These are phyloP conservation scores for Crenuchus spilurus DNA, from an alignment of 2,797 vertebrate species.

Conservation along the genomic window DNA sequence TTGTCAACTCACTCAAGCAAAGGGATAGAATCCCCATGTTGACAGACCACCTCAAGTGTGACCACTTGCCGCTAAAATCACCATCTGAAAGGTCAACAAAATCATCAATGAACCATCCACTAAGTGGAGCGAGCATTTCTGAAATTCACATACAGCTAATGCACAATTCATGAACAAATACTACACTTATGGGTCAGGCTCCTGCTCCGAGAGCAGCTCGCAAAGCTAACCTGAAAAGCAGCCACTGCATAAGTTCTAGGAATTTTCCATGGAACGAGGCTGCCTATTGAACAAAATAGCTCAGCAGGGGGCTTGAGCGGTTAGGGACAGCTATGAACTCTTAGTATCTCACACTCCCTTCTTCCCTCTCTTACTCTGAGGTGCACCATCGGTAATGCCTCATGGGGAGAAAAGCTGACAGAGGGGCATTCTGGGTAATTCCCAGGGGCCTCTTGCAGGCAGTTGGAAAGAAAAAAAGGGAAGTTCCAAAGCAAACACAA, in stretches of 20 bases:
- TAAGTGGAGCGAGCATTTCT: neutral
- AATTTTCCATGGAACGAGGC: conserved; percentile 42
- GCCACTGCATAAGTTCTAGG: conserved; percentile 20
- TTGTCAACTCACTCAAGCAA: neutral
- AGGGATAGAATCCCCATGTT: neutral
- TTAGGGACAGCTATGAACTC: conserved; percentile 27
- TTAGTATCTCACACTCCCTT: neutral
- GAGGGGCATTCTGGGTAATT: conserved; percentile 51
- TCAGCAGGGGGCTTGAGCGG: conserved; percentile 35
- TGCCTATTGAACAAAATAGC: conserved; percentile 38
- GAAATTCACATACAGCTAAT: neutral
- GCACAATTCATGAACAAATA: neutral
- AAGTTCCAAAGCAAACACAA: conserved; percentile 34
- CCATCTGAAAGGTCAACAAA: neutral
- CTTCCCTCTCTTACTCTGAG: neutral
- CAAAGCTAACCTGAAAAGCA: conserved; percentile 12
- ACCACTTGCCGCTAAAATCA: neutral
- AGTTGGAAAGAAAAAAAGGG: conserved; percentile 14
- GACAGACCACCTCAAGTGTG: neutral
- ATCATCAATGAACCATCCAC: neutral
- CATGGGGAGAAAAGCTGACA: conserved; percentile 44
- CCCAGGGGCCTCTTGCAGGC: conserved; percentile 44
- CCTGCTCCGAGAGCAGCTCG: neutral
- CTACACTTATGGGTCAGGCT: neutral
- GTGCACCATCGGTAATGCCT: conserved; percentile 44